Conservation (phyloP, 1,140 invertebrate species). For the Ruditapes philippinarum region DNA sequence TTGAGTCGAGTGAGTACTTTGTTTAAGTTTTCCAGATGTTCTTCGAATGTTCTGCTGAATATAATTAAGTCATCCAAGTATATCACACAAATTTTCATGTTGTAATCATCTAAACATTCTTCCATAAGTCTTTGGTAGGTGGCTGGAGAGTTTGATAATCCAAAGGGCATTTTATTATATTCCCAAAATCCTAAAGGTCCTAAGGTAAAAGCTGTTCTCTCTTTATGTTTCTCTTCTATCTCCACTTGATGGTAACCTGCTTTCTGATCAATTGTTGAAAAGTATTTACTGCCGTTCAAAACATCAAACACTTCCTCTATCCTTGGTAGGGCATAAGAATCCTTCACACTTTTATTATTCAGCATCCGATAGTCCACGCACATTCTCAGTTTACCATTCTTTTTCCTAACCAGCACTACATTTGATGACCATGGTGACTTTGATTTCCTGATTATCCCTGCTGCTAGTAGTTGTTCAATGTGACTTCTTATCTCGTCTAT, state of each 20-base stretch:
- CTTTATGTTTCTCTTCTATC: too few relatives aligned
- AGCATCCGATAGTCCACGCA: slow-evolving; percentile 39
- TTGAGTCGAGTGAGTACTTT: too few relatives aligned
- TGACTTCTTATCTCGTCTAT: slow-evolving; percentile 41
- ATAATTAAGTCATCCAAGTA: too few relatives aligned
- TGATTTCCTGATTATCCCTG: slow-evolving; percentile 50
- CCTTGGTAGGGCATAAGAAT: slow-evolving; percentile 33
- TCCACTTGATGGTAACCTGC: too few relatives aligned
- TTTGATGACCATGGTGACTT: slow-evolving; percentile 47
- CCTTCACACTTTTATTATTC: slow-evolving; percentile 29
- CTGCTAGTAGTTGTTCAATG: slow-evolving; percentile 44
- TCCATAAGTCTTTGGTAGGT: too few relatives aligned
- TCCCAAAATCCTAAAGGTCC: too few relatives aligned
- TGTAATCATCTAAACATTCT: too few relatives aligned
- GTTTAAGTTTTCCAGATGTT: too few relatives aligned
- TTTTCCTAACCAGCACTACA: slow-evolving; percentile 37
- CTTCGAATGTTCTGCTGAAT: too few relatives aligned
- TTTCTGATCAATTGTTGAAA: slow-evolving; percentile 80
- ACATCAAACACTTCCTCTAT: slow-evolving; percentile 46
- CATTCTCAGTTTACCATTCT: slow-evolving; percentile 8
- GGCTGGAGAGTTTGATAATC: neutral
- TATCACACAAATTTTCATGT: too few relatives aligned
- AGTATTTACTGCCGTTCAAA: neutral
- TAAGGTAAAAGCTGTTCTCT: too few relatives aligned
- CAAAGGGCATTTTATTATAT: neutral